phyloP scores from a whole-genome alignment of 2,888 invertebrate genomes.

The Tuberolachnus salignus region DNA sequence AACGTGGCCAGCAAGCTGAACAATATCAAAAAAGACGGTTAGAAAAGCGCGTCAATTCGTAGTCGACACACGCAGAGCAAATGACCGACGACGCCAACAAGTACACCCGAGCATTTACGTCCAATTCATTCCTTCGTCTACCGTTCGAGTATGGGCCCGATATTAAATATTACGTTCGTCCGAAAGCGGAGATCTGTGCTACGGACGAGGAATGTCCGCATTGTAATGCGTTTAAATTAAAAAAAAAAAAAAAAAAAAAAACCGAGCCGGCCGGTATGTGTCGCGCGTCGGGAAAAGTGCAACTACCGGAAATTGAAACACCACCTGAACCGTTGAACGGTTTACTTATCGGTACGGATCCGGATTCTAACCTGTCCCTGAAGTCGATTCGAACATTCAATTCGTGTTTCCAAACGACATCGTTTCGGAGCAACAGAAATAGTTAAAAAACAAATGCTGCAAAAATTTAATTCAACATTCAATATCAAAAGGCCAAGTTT shows the following conservation, averaged over 20 bases:
- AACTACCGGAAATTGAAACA: not conserved
- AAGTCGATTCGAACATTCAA: constrained; percentile 7
- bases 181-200: not conserved
- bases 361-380: not conserved
- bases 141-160: constrained; percentile 60
- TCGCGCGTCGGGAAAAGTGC: not conserved
- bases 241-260: no score
- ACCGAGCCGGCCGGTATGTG: not conserved
- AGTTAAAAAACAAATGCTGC: not conserved
- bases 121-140: constrained; percentile 59
- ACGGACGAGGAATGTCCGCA: not conserved
- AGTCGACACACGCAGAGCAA: constrained; percentile 21
- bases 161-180: constrained; percentile 48
- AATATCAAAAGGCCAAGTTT: constrained; percentile 57
- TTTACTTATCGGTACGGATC: not conserved
- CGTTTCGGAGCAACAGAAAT: not conserved
- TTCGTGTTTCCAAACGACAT: not conserved
- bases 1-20: not conserved
- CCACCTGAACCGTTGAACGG: constrained; percentile 33
- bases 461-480: constrained; percentile 46
- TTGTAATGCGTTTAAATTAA: not conserved
- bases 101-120: constrained; percentile 32
- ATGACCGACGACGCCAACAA: constrained; percentile 20
- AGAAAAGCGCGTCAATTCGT: not conserved
- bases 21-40: not conserved